Evolutionary conservation across 1,140 invertebrate genomes (phyloP), one percentile per base, ranked within the genome.

Genomic region (Aphidius ervi): DNA sequence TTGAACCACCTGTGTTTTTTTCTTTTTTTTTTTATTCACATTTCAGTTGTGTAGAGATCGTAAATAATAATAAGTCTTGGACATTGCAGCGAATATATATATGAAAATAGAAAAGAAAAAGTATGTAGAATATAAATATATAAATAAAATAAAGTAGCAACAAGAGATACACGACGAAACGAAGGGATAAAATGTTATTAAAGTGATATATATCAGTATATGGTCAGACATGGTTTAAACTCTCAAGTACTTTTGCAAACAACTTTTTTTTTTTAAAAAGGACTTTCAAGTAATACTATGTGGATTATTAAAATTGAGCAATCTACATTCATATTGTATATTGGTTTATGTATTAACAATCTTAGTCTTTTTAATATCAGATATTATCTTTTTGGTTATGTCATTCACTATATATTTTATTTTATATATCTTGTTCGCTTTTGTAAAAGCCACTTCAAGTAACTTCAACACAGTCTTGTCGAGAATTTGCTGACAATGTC

Each of bases 281-380:
- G 42, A 31, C 8, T 10, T 50, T 43, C 23, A 16, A 41, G 41
- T 9, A 20, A 46, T 23, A 37, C 7, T 45, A 45, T 10, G 41
- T 45, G 50, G 55, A 64, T 62, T 53, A 63, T 52, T 50, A 67
- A 67, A 74, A 71, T 73, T 67, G 64, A 72, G 66, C 65, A 56
- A 70, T 74, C 64, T 64, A 64, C 64, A 72, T 71, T 73, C 70
- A 72, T 70, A 74, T 69, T 31, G 2, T 65, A 62, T 49, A 59
- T 31, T 62, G 57, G 56, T 69, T 65, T 70, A 70, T 66, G 67
- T 23, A 16, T 16, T 16, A 69, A 53, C 56, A 62, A 56, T 66
- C 65, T 56, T 65, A 61, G 61, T 68, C 46, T 59, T 61, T 63
- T 65, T 65, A 66, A 71, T 74, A 73, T 71, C 67, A 56, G 61